Percentiles rank a stretch among this genome's conserved stretches.
Conservation (phyloP, 2,888 invertebrate genomes). For the Acleris holmiana region DNA sequence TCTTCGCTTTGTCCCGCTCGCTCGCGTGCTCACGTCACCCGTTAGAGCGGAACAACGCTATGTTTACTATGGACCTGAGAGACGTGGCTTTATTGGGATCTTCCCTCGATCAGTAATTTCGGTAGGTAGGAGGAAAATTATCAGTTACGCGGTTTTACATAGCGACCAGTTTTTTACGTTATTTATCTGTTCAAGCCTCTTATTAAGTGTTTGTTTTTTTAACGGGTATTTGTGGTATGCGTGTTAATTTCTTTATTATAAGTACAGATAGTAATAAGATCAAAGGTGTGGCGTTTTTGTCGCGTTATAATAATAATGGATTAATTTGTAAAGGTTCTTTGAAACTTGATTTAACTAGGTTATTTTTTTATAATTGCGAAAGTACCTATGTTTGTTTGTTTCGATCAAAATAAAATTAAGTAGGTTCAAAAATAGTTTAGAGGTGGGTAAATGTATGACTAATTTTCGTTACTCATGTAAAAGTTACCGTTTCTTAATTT, state of each 20-base stretch:
- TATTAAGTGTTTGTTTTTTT: constrained; percentile 43
- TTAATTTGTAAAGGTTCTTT: too few species aligned
- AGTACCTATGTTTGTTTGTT: too few species aligned
- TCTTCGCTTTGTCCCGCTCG: constrained; percentile 66
- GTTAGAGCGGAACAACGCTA: constrained; percentile 60
- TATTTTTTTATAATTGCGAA: too few species aligned
- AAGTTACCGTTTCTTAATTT: too few species aligned
- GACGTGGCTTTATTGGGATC: constrained; percentile 77
- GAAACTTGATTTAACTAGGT: too few species aligned
- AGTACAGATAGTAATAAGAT: not conserved
- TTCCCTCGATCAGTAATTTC: constrained; percentile 77
- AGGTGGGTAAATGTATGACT: too few species aligned
- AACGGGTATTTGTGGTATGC: constrained; percentile 1
- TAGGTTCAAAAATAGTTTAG: too few species aligned
- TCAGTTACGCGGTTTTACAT: constrained; percentile 65
- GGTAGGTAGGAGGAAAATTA: constrained; percentile 76
- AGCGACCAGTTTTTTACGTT: constrained; percentile 64
- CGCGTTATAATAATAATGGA: too few species aligned
- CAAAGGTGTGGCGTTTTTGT: not conserved
- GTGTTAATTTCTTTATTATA: constrained; percentile 29
- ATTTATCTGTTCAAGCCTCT: constrained; percentile 59
- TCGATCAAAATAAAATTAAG: too few species aligned
- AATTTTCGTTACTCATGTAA: too few species aligned
- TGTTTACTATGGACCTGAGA: constrained; percentile 75
- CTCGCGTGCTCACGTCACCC: constrained; percentile 36